A percentile compares a stretch with the other conserved stretches of the same genome.
Evolutionary conservation across 2,797 vertebrate genomes (phyloP).

Genomic region (Alfaro cultratus): DNA sequence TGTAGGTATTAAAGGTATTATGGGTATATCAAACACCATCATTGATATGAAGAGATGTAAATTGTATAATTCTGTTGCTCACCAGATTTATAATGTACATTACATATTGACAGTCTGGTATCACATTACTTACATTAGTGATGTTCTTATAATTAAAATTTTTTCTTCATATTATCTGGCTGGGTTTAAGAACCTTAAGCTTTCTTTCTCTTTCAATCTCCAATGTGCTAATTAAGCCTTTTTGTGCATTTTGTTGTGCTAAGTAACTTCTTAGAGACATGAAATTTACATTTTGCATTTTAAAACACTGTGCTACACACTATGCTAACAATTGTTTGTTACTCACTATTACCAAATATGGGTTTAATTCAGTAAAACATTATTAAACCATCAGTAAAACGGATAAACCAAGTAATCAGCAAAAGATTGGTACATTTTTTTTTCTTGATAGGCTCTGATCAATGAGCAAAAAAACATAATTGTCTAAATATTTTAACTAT

Average conservation of each 20-base stretch:
- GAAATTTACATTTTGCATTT: conserved; percentile 42
- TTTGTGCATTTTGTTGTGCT: background rate
- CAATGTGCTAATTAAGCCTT: background rate
- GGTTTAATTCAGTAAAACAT: background rate
- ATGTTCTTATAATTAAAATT: background rate
- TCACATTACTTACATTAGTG: background rate
- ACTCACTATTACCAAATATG: background rate
- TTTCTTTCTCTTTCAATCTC: background rate
- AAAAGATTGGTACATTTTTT: background rate
- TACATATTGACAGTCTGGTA: background rate
- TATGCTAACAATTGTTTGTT: conserved; percentile 34
- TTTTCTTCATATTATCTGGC: background rate
- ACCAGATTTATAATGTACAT: background rate
- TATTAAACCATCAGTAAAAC: background rate
- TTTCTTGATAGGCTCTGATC: background rate
- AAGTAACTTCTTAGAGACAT: background rate
- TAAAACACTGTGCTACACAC: conserved; percentile 22
- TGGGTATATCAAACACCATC: background rate
- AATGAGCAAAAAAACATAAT: background rate
- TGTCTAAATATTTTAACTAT: background rate
- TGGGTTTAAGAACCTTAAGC: background rate
- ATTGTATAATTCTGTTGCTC: background rate
- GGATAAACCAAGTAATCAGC: background rate
- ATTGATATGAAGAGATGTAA: background rate
- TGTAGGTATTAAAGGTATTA: background rate